Percentiles rank a stretch among this genome's conserved stretches.
These are phyloP conservation scores for Heliothis virescens DNA, from an alignment of 1,140 invertebrate genomes.

Conservation along the genomic window DNA sequence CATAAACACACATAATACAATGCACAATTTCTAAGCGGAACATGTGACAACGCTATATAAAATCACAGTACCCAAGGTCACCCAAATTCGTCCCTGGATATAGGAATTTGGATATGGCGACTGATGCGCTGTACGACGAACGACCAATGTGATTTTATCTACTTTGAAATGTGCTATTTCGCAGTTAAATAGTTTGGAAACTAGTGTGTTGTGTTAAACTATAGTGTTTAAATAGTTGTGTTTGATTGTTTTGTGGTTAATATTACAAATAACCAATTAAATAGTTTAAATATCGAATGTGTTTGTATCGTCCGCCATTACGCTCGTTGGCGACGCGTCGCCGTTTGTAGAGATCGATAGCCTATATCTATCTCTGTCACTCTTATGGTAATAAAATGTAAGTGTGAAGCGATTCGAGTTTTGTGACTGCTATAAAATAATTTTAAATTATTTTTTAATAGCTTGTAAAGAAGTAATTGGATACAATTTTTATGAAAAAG, in stretches of 20 bases:
- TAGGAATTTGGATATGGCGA: conserved; percentile 79
- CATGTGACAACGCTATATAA: not conserved
- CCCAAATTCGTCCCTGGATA: conserved; percentile 70
- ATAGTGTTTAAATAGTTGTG: conserved; percentile 29
- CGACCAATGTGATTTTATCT: conserved; percentile 72
- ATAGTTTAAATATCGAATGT: conserved; percentile 52
- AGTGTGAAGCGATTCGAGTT: conserved; percentile 54
- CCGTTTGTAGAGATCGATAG: conserved; percentile 61
- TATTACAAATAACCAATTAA: conserved; percentile 58
- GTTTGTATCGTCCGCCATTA: conserved; percentile 74
- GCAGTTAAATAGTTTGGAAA: conserved; percentile 24
- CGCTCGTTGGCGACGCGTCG: conserved; percentile 57
- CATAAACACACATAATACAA: not conserved
- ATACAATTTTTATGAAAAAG: conserved; percentile 29
- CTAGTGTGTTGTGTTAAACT: conserved; percentile 51
- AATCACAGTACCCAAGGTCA: conserved; percentile 26
- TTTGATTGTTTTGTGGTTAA: conserved; percentile 53
- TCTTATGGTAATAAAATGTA: conserved; percentile 60
- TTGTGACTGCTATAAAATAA: conserved; percentile 47
- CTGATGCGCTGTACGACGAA: conserved; percentile 74
- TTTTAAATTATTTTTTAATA: conserved; percentile 51
- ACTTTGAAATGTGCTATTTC: conserved; percentile 62
- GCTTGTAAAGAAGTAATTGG: conserved; percentile 43
- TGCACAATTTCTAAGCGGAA: not conserved
- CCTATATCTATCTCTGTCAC: conserved; percentile 68